Conservation (phyloP, 2,113 vertebrate genomes). For the Ptyas mucosa region DNA sequence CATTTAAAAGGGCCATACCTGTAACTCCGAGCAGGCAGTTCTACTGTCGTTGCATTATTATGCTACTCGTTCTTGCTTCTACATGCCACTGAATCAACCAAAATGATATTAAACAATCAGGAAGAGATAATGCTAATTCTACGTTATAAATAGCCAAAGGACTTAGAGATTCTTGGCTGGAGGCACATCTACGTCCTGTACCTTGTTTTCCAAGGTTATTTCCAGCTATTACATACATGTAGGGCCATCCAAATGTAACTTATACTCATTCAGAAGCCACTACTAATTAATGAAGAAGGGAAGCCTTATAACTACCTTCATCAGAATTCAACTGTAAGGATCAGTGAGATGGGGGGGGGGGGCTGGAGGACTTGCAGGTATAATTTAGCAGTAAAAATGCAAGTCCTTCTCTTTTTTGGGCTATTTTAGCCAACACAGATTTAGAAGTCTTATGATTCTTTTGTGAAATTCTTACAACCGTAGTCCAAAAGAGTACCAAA, state of each 20-base stretch:
- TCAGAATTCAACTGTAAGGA: background rate
- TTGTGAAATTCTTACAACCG: background rate
- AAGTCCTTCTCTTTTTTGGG: background rate
- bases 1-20: background rate
- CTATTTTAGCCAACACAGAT: background rate
- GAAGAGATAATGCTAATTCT: background rate
- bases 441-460: background rate
- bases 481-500: background rate
- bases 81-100: background rate
- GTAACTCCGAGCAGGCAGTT: background rate
- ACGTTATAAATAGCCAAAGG: background rate
- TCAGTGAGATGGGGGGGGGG: background rate
- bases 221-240: background rate
- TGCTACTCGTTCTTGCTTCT: background rate
- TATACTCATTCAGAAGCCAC: background rate
- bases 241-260: background rate
- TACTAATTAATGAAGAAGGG: background rate
- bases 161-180: background rate
- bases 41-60: background rate
- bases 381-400: background rate
- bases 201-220: background rate
- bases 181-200: background rate
- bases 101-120: background rate
- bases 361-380: too few species aligned
- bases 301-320: background rate